These are phyloP conservation scores for Chymomyza caudatula DNA, from an alignment of 2,888 invertebrate species.

Conservation along the genomic window DNA sequence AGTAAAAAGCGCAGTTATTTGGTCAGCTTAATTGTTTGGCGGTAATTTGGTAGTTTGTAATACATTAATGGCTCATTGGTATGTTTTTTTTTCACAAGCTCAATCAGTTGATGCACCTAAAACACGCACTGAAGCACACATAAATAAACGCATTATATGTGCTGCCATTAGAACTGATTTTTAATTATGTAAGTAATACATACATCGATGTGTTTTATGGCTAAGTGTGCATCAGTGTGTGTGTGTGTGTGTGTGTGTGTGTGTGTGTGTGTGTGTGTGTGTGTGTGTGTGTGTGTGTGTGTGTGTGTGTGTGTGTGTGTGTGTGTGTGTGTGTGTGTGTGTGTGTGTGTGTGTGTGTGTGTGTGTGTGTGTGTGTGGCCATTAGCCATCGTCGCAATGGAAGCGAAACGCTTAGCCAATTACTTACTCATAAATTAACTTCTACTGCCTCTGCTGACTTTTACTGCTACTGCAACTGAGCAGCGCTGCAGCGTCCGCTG, in stretches of 20 bases:
- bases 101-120: too few species aligned
- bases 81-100: background rate
- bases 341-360: background rate
- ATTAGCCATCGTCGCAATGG: conserved; percentile 29
- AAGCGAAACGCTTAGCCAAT: conserved; percentile 68
- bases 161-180: background rate
- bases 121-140: background rate
- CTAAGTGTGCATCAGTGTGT: background rate
- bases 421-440: conserved; percentile 66
- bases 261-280: background rate
- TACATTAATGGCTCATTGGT: background rate
- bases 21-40: background rate
- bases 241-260: background rate
- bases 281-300: background rate
- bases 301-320: background rate
- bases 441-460: conserved; percentile 29
- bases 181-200: background rate
- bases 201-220: background rate
- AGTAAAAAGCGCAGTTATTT: background rate
- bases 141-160: background rate
- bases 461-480: background rate
- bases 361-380: background rate
- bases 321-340: background rate
- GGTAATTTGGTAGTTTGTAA: background rate
- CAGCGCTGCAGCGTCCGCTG: too few species aligned